A percentile compares a stretch with the other conserved stretches of the same genome.
These are phyloP conservation scores for Eustalomyia histrio DNA, from an alignment of 2,888 invertebrate genomes.

Conservation along the genomic window DNA sequence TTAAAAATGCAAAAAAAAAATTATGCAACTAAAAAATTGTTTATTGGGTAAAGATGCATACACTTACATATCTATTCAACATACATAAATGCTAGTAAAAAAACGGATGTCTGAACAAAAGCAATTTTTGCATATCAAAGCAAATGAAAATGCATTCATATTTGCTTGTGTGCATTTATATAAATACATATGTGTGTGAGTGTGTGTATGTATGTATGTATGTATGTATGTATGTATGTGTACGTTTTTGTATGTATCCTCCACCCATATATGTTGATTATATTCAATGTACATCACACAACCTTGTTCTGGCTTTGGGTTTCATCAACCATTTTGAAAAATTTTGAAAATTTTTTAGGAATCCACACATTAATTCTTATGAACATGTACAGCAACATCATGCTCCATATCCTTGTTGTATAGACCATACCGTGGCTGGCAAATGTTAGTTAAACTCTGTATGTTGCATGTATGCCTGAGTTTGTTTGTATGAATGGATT, in stretches of 20 bases:
- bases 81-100: neutral
- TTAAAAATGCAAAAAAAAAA: no score
- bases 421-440: neutral
- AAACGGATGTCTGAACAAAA: slow-evolving; percentile 53
- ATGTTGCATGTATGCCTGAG: no score
- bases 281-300: neutral
- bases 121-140: slow-evolving; percentile 60
- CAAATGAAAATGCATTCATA: slow-evolving; percentile 55
- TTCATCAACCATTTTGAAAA: slow-evolving; percentile 56
- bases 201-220: neutral
- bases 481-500: neutral
- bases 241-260: neutral
- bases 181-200: neutral
- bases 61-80: neutral
- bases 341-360: slow-evolving; percentile 50
- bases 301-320: neutral
- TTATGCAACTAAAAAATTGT: no score
- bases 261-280: neutral
- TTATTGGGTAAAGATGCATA: neutral
- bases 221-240: neutral
- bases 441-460: slow-evolving; percentile 11
- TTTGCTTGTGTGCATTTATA: neutral
- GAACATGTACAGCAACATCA: slow-evolving; percentile 16
- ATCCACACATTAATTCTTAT: neutral
- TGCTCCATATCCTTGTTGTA: slow-evolving; percentile 4